A percentile compares a stretch with the other conserved stretches of the same genome.
These are phyloP conservation scores for Eutrigla gurnardus DNA, from an alignment of 2,797 vertebrate species.

Conservation along the genomic window DNA sequence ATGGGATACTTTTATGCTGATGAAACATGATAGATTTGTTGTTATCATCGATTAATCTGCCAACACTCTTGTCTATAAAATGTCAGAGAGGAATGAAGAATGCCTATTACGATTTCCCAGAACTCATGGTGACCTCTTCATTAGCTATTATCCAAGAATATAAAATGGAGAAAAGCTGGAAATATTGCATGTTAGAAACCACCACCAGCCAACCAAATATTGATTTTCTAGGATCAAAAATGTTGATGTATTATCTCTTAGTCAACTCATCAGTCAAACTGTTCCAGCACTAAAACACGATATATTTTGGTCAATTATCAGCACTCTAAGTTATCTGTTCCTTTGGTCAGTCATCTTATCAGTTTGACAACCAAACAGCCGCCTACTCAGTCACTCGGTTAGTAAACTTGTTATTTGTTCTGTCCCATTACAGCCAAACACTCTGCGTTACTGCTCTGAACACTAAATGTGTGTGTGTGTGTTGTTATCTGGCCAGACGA, in stretches of 20 bases:
- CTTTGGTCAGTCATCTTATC: slow-evolving; percentile 7
- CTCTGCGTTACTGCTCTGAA: slow-evolving; percentile 13
- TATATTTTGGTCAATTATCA: neutral
- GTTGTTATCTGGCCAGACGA: slow-evolving; percentile 48
- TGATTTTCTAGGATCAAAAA: neutral
- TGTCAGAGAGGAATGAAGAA: neutral
- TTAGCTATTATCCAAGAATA: neutral
- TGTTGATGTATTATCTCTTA: neutral
- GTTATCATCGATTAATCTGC: neutral
- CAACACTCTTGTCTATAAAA: neutral
- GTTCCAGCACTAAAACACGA: neutral
- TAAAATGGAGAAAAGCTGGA: neutral
- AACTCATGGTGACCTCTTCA: neutral
- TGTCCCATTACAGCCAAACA: slow-evolving; percentile 12
- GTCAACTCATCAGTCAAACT: neutral
- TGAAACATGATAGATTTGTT: neutral
- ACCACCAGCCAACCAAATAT: neutral
- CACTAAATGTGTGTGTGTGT: slow-evolving; percentile 21
- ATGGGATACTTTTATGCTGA: neutral
- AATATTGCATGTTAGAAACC: neutral
- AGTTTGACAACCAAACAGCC: neutral
- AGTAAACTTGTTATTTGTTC: slow-evolving; percentile 22
- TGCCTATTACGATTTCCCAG: neutral
- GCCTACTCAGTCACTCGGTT: slow-evolving; percentile 2
- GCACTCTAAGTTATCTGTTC: neutral